These are phyloP conservation scores for Homarus gammarus DNA, from an alignment of 2,888 invertebrate species.

Conservation along the genomic window DNA sequence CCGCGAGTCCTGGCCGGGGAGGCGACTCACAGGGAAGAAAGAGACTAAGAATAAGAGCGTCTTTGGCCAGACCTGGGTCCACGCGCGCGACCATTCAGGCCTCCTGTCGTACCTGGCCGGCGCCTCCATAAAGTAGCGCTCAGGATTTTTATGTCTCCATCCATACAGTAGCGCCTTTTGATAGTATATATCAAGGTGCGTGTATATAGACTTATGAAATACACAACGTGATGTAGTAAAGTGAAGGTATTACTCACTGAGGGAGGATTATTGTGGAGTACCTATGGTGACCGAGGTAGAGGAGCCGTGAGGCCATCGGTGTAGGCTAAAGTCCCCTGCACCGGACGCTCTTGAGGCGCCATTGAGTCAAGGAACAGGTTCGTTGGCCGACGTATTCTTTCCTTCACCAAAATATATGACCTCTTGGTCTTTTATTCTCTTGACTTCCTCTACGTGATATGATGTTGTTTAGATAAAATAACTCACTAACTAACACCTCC, in stretches of 20 bases:
- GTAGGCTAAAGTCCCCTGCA: not conserved
- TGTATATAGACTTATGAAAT: too few species aligned
- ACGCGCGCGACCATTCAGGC: not conserved
- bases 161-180: too few species aligned
- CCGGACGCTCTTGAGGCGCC: not conserved
- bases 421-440: not conserved
- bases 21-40: not conserved
- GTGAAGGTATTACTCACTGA: too few species aligned
- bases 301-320: not conserved
- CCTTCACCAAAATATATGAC: slow-evolving; percentile 23
- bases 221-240: too few species aligned
- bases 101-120: not conserved
- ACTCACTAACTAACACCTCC: too few species aligned
- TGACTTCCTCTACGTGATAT: slow-evolving; percentile 3
- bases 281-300: not conserved
- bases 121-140: too few species aligned
- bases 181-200: too few species aligned
- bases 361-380: slow-evolving; percentile 25
- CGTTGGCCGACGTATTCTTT: slow-evolving; percentile 19
- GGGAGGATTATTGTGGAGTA: not conserved
- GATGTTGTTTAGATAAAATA: not conserved
- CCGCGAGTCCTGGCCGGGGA: not conserved
- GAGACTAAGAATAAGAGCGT: not conserved
- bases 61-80: not conserved
- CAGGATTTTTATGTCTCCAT: too few species aligned